Evolutionary conservation across 2,888 invertebrate genomes (phyloP).

Genomic region (Drosophila histrio): DNA sequence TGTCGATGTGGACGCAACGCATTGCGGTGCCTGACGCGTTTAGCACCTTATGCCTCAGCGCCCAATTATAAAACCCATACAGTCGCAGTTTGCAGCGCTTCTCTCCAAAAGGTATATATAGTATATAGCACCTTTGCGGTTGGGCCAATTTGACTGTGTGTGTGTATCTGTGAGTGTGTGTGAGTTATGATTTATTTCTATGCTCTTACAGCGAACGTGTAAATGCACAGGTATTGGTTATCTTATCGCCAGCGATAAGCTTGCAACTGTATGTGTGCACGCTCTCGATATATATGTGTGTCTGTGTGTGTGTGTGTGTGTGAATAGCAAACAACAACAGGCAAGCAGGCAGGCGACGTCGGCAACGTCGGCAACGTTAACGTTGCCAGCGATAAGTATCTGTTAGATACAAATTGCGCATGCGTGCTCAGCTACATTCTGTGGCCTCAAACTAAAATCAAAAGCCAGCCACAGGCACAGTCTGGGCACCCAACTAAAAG

Average conservation of each 20-base stretch:
- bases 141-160: conserved; percentile 35
- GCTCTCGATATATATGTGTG: conserved; percentile 1
- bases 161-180: conserved; percentile 24
- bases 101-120: conserved; percentile 31
- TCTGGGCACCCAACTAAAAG: conserved; percentile 8
- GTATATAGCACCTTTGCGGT: conserved; percentile 49
- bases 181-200: conserved; percentile 75
- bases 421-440: conserved; percentile 72
- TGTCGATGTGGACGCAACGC: conserved; percentile 65
- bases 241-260: conserved; percentile 76
- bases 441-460: conserved; percentile 31
- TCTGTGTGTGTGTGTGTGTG: conserved; percentile 19
- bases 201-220: conserved; percentile 30
- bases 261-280: conserved; percentile 25
- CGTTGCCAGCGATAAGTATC: conserved; percentile 73
- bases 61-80: conserved; percentile 72
- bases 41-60: conserved; percentile 72
- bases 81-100: conserved; percentile 34
- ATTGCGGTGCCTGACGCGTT: conserved; percentile 72
- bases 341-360: conserved; percentile 31
- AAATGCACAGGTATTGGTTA: conserved; percentile 65
- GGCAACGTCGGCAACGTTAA: not conserved
- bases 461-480: conserved; percentile 11
- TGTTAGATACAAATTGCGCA: conserved; percentile 82
- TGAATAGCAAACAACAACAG: conserved; percentile 55